Percentiles rank a stretch among this genome's conserved stretches.
Evolutionary conservation across 2,888 invertebrate genomes (phyloP).

Genomic region (Caenorhabditis becei): DNA sequence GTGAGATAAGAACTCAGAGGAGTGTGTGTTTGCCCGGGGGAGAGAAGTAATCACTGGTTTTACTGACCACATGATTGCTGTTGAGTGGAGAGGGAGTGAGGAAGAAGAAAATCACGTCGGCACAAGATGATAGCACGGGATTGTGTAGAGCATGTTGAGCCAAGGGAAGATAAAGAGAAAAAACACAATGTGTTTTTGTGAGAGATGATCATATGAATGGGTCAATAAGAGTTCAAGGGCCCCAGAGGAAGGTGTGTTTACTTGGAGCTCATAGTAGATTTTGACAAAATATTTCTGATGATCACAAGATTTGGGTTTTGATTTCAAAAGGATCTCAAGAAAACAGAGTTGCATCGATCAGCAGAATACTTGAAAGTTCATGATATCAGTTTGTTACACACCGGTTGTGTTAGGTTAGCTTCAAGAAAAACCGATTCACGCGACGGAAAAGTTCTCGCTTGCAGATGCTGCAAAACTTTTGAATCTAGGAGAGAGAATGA

Average conservation of each 20-base stretch:
- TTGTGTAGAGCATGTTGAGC: neutral
- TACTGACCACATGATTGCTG: neutral
- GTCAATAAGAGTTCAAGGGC: constrained; percentile 9
- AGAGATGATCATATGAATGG: neutral
- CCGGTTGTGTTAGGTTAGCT: too few relatives aligned
- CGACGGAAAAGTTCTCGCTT: too few relatives aligned
- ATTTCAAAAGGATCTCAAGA: too few relatives aligned
- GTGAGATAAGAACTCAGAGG: too few relatives aligned
- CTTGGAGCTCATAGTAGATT: neutral
- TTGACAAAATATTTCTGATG: neutral
- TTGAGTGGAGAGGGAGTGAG: neutral
- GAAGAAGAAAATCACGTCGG: neutral
- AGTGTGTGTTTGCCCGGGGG: too few relatives aligned
- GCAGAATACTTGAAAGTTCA: too few relatives aligned
- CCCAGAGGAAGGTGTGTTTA: neutral
- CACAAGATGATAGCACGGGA: neutral
- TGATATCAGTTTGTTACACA: too few relatives aligned
- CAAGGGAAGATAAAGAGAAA: neutral
- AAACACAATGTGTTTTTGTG: neutral
- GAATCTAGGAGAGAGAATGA: too few relatives aligned
- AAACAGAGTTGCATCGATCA: too few relatives aligned
- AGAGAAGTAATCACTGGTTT: neutral
- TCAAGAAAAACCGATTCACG: too few relatives aligned
- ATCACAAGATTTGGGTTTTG: too few relatives aligned
- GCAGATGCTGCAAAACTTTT: too few relatives aligned